Conservation (phyloP, 2,888 invertebrate species). For the Orthosia cruda region DNA sequence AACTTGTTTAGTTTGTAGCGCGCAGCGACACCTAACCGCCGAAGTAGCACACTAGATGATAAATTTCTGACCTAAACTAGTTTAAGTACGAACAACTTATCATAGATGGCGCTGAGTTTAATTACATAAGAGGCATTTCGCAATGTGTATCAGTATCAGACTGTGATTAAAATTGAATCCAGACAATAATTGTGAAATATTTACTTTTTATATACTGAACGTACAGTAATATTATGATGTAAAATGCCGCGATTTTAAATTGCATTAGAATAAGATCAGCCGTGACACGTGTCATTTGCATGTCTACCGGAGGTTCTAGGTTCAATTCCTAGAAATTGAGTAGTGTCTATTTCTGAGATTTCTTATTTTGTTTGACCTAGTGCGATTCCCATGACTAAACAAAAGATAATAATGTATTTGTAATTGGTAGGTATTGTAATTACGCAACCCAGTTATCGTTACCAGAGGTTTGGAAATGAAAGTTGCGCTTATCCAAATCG, state of each 20-base stretch:
- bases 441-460: constrained; percentile 59
- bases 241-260: not conserved
- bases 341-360: constrained; percentile 27
- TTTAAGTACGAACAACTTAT: not conserved
- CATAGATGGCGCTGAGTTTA: constrained; percentile 40
- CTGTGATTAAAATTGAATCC: not conserved
- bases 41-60: not conserved
- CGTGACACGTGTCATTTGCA: constrained; percentile 19
- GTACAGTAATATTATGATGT: not conserved
- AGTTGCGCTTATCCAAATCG: constrained; percentile 89
- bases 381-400: constrained; percentile 53
- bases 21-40: constrained; percentile 36
- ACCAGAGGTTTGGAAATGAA: constrained; percentile 73
- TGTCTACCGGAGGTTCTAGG: constrained; percentile 22
- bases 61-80: not conserved
- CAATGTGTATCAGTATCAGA: accelerated
- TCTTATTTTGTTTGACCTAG: constrained; percentile 60
- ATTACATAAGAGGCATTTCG: not conserved
- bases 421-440: constrained; percentile 57
- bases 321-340: constrained; percentile 47
- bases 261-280: not conserved
- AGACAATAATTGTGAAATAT: constrained; percentile 15
- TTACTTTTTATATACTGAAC: not conserved
- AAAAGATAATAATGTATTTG: constrained; percentile 57
- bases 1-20: not conserved